Evolutionary conservation across 2,113 vertebrate genomes (phyloP), one percentile per base, ranked within the genome.

Genomic region (Sinocyclocheilus anophthalmus): DNA sequence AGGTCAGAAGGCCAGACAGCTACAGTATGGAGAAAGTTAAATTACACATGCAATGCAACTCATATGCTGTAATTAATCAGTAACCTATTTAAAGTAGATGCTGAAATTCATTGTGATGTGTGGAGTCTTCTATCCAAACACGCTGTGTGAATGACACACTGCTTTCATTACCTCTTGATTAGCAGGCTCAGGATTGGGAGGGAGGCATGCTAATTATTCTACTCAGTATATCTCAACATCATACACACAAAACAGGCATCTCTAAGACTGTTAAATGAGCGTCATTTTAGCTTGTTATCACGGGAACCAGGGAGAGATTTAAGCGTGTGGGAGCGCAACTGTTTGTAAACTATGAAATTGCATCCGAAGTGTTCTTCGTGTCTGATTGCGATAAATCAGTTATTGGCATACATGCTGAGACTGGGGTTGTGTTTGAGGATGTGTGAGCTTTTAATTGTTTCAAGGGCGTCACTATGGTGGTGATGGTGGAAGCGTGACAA

Each of bases 121-220:
- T 75, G 42, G 26, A 53, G 14, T 50, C 18, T 39, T 86, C 50
- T n/a, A 13, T 59, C 5, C 50, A 61, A 72, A 82, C 57, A 63
- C 33, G 3, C 45, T 10, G 48, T 78, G 33, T 76, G 79, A 72
- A 77, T 78, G 22, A 85, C 80, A 59, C 78, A n/a, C 14, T 42
- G 73, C 57, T 39, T 78, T 84, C 55, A 79, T 88, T 88, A 80
- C 42, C 80, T 79, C 84, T 79, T 86, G 84, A 86, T 86, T 88
- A 79, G 87, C n/a, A 65, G 9, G 45, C n/a, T 48, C n/a, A 82
- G 18, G n/a, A n/a, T 53, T 20, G 73, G 53, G 76, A 45, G 59
- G 69, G 42, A 50, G 33, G 14, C 55, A 81, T 65, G 48, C 10
- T 65, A 75, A 77, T 72, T 59, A 67, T 26, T 45, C 37, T 22